Evolutionary conservation across 2,113 vertebrate genomes (phyloP), one percentile per base, ranked within the genome.

Genomic region (Cairina moschata): DNA sequence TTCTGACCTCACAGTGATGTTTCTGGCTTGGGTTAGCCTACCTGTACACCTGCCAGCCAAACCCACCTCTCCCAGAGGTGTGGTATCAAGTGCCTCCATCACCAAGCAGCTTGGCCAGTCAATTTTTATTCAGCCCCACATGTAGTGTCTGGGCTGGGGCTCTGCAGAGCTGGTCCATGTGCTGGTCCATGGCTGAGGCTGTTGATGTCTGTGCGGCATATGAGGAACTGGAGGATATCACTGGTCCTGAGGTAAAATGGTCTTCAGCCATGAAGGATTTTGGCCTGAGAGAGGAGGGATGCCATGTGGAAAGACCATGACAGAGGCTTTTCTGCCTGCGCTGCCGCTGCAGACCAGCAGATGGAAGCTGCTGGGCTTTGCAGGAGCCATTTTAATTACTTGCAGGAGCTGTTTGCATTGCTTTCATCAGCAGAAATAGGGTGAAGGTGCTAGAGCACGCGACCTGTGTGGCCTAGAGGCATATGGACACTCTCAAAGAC

Each of bases 71-170:
- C 28, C 42, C 74, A 46, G 77, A 91, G 26, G 13, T 74, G 60
- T 17, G 17, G 38, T 73, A 1, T 65, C 0, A 2, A 26, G 17
- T 31, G 74, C 60, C 56, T 17, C 74, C 65, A 11, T 21, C 22
- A 21, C 11, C 68, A 8, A 1, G 34, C 32, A 46, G 14, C 74
- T 74, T 1, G 0, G 42, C 34, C 28, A 22, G 10, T 34, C 17
- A 4, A 52, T 66, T 95, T 95, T 80, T 15, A 13, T 63, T 22
- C 52, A n/a, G 22, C 36, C 20, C 4, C 0, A 58, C 15, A 0
- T 32, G 59, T 32, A 1, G 0, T 0, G 0, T 12, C 46, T 3
- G 4, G 67, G 54, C 46, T 67, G 32, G 15, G n/a, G 7, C 7
- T 56, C 46, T n/a, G 11, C 11, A 8, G 18, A 60, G 26, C 38